phyloP scores from a whole-genome alignment of 2,888 invertebrate species.

The Lomographa bimaculata region DNA sequence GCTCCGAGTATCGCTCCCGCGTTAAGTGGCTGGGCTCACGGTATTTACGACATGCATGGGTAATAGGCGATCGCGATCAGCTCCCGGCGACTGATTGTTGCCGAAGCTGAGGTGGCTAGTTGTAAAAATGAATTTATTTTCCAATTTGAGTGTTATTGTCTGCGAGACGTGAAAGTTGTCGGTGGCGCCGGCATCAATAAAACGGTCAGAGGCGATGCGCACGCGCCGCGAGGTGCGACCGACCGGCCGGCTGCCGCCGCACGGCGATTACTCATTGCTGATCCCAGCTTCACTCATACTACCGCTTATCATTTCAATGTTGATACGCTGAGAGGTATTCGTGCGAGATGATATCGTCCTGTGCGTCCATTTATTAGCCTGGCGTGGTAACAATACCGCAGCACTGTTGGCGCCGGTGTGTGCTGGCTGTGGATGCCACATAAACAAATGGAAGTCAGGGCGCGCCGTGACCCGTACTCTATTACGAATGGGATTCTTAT shows the following conservation, averaged over 20 bases:
- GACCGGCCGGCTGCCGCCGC: constrained; percentile 23
- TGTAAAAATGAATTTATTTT: constrained; percentile 76
- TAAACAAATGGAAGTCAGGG: constrained; percentile 65
- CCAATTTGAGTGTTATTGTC: constrained; percentile 79
- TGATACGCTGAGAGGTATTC: constrained; percentile 57
- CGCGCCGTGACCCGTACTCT: constrained; percentile 61
- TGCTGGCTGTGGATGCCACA: constrained; percentile 37
- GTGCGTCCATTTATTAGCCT: constrained; percentile 66
- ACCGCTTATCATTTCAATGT: constrained; percentile 57
- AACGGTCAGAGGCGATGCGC: constrained; percentile 60
- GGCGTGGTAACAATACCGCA: constrained; percentile 73
- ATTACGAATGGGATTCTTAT: constrained; percentile 51
- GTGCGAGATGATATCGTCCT: constrained; percentile 60
- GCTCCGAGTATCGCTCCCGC: constrained; percentile 72
- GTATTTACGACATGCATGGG: constrained; percentile 69
- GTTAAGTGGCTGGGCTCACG: constrained; percentile 72
- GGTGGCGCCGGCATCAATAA: constrained; percentile 81
- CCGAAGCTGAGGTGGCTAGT: constrained; percentile 50
- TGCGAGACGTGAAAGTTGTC: constrained; percentile 78
- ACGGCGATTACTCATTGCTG: constrained; percentile 56
- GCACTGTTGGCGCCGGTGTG: constrained; percentile 61
- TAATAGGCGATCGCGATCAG: constrained; percentile 64
- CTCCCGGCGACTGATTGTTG: constrained; percentile 54
- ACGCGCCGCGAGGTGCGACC: constrained; percentile 53
- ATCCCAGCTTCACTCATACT: constrained; percentile 53